phyloP scores from a whole-genome alignment of 1,140 invertebrate species.

The Heliconius hewitsoni region DNA sequence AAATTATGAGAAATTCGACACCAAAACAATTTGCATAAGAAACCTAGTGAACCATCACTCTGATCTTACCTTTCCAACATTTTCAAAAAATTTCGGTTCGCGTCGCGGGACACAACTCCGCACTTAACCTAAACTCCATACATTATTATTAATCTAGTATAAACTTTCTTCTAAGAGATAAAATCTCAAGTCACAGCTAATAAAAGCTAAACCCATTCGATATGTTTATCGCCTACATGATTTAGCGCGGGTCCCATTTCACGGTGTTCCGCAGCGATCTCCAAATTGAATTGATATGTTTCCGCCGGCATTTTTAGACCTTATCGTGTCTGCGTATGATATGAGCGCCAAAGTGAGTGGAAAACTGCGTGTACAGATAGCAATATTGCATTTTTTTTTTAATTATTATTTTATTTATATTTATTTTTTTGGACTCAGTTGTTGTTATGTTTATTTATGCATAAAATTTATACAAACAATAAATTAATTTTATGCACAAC shows the following conservation, averaged over 20 bases:
- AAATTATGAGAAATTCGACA: too few relatives aligned
- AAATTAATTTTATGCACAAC: too few relatives aligned
- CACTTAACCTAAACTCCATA: not conserved
- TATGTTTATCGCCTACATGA: conserved; percentile 71
- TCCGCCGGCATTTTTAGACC: conserved; percentile 71
- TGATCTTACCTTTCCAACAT: too few relatives aligned
- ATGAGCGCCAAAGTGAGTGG: conserved; percentile 59
- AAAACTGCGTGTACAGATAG: conserved; percentile 55
- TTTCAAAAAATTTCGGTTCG: too few relatives aligned
- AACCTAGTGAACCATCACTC: too few relatives aligned
- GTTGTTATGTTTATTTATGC: too few relatives aligned
- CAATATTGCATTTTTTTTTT: conserved; percentile 13
- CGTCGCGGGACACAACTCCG: too few relatives aligned
- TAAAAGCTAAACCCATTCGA: conserved; percentile 66
- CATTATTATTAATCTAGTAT: not conserved
- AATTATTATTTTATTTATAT: not conserved
- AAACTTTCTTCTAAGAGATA: conserved; percentile 12
- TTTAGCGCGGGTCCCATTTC: conserved; percentile 70
- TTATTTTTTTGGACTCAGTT: too few relatives aligned
- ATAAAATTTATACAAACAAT: too few relatives aligned
- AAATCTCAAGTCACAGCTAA: conserved; percentile 54
- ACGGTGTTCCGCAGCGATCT: conserved; percentile 57
- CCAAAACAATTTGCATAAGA: too few relatives aligned
- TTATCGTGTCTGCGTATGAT: conserved; percentile 59
- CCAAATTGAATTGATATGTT: conserved; percentile 79